Base-by-base conservation (phyloP, 2,888 invertebrate genomes). In the Diplolepis rosae region DNA sequence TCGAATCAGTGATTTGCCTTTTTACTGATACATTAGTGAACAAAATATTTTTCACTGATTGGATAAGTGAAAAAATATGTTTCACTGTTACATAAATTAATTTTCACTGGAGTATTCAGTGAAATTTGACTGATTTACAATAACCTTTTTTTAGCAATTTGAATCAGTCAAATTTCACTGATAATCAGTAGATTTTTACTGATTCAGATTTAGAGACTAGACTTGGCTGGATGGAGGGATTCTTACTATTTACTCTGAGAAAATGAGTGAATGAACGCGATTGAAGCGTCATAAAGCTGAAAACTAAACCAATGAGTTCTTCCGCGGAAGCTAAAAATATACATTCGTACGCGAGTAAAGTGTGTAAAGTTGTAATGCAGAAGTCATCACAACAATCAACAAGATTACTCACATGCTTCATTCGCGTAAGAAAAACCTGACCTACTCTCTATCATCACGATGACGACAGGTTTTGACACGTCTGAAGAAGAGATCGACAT, bases 311-410 rank as follows among this genome's bases (percentile, higher is more conserved):
- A 27, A 24, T 61, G n/a, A 28, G 24, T 61, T 18, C 7, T n/a
- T 42, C n/a, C 4, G 1, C n/a, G 39, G 39, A 15, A n/a, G 9
- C 45, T 18, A 45, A 45, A 45, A 45, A 45, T 45, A 45, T 45
- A 7, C 45, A 1, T n/a, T 18, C 45, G 39, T n/a, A 42, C 15
- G n/a, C 39, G 2, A n/a, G n/a, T 18, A 45, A 7, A 18, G 45
- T 7, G 45, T 45, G 9, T 35, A 35, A 32, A 6, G 1, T 32
- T 48, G 42, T 35, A 52, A 72, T 28, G 32, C 30, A 66, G 72
- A 65, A 80, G 74, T 80, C 74, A 71, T 76, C 79, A 65, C 77
- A 72, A 77, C 74, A 75, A 77, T 81, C 81, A 76, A 76, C 79
- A 76, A 66, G 79, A 75, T 80, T 81, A 81, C 71, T 80, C 81